Base-by-base conservation (phyloP, 1,140 invertebrate genomes). In the Hylyphantes graminicola region DNA sequence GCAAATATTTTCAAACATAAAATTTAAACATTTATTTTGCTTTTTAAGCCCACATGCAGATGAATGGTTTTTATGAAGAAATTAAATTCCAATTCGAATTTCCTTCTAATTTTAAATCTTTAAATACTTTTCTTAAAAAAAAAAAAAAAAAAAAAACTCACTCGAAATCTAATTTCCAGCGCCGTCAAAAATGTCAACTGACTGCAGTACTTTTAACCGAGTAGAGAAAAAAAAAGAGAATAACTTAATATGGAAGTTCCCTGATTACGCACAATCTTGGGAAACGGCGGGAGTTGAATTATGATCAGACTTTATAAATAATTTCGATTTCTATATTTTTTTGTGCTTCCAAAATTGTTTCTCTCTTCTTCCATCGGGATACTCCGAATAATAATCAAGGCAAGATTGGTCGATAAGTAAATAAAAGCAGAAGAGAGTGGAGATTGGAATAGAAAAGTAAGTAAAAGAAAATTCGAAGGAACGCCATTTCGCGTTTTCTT, bases 401-500 rank as follows among this genome's bases (percentile, higher is more conserved):
- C 63, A 70, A 19, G 21, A 21, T 50, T 57, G 78, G 63, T 70
- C 68, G 55, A 72, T 81, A 72, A 81, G 72, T 70, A 81, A 72
- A 68, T 61, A 81, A 35, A n/a, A 19, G 53, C 21, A 72, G 21
- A 53, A 63, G 65, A 35, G 35, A 35, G 35, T 35, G 35, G 35
- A 35, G 35, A 35, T 35, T 35, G 35, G 35, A 59, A 59, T n/a
- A 65, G 48, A 76, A 13, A 63, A 63, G 13, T 15, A 63, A 51
- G 9, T 57, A 57, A 79, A 48, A n/a, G 57, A 78, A 53, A 67
- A 67, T 9, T 10, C 15, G 63, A 35, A 61, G 55, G 11, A 57
- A 48, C 57, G 57, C 78, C 53, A 72, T 81, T 81, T 81, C 63
- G 78, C 78, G 67, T 74, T 61, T 70, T 79, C 80, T 82, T 82